Evolutionary conservation across 1,140 invertebrate genomes (phyloP), one percentile per base, ranked within the genome.

Genomic region (Calliopsis andreniformis): DNA sequence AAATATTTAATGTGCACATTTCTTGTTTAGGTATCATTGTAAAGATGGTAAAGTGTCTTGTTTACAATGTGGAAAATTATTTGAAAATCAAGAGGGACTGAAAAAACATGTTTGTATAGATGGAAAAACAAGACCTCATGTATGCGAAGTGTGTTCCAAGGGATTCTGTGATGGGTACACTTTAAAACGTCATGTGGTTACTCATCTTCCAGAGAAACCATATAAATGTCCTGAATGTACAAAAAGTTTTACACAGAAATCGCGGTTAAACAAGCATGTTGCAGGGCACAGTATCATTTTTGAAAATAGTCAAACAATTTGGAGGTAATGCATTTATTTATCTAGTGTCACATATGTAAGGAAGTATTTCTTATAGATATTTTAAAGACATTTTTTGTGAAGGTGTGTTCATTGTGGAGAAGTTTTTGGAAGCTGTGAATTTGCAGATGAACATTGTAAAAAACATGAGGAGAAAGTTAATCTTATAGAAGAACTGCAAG

Each of bases 111-210:
- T 87, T 20, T 88, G 87, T 23, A 42, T 72, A 0, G 87, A 88
- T 51, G 86, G 87, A 8, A 88, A 88, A 56, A 84, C 70, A 18
- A 77, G 87, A 84, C 98, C 98, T 0, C 97, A 98, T 87, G 96
- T 97, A 0, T 99, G 98, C 88, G 96, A 98, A 91, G 96, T 98
- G 0, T 99, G 98, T 91, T 96, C 96, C 64, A 97, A 97, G 91
- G 97, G 97, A 3, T 99, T 99, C 92, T 97, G 96, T 92, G 97
- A 83, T 91, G 98, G 72, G 1, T 98, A 88, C 97, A 98, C 93
- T 95, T 95, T 51, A 97, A 98, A 43, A 97, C 98, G 93, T 95
- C 87, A 88, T 12, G 58, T 88, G 10, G 87, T 87, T 1, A 88
- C 86, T 3, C 87, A 85, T 25, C 92, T 91, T 51, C 93, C 96